These are phyloP conservation scores for Columba guinea DNA, from an alignment of 2,797 vertebrate genomes.

Conservation along the genomic window DNA sequence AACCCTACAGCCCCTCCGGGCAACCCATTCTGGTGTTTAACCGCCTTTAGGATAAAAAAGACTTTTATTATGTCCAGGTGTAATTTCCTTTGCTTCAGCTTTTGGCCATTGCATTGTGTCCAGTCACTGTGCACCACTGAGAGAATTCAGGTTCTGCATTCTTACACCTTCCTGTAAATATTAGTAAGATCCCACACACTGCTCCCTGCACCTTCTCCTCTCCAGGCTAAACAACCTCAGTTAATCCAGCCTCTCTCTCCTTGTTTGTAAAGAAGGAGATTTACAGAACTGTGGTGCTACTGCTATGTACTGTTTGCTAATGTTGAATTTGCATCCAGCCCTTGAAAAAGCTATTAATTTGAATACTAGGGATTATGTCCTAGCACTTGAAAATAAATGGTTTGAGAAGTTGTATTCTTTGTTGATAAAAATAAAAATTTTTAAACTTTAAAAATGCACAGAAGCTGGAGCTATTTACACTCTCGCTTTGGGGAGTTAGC, in stretches of 20 bases:
- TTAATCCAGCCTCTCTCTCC: not conserved
- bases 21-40: not conserved
- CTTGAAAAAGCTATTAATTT: not conserved
- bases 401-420: not conserved
- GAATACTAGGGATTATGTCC: not conserved
- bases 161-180: not conserved
- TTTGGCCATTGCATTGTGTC: not conserved
- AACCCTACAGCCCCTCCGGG: not conserved
- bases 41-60: not conserved
- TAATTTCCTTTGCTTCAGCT: not conserved
- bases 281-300: not conserved
- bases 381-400: not conserved
- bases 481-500: not conserved
- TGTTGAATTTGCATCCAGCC: not conserved
- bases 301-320: not conserved
- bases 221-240: not conserved
- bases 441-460: not conserved
- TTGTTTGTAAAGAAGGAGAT: not conserved
- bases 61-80: not conserved
- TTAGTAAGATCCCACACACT: not conserved
- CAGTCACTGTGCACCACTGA: not conserved
- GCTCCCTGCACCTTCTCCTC: not conserved
- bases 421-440: not conserved
- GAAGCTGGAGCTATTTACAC: not conserved
- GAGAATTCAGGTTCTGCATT: not conserved